These are phyloP conservation scores for Cromileptes altivelis DNA, from an alignment of 2,113 vertebrate species.

Conservation along the genomic window DNA sequence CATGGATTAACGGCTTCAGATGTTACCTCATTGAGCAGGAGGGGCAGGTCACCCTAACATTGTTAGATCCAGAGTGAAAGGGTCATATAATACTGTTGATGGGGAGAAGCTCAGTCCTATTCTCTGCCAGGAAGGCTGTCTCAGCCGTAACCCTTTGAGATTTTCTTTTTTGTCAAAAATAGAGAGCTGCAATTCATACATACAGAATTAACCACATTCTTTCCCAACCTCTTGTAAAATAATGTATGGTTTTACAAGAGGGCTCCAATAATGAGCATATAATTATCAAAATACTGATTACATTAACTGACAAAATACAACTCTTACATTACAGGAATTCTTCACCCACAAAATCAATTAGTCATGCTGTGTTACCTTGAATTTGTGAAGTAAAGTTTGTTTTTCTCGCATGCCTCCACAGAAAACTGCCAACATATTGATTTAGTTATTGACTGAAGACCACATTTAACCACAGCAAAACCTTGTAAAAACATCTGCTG, in stretches of 20 bases:
- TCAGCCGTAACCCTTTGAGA: conserved; percentile 24
- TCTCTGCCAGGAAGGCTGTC: neutral
- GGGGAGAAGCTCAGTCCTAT: conserved; percentile 10
- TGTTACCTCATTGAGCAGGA: conserved; percentile 42
- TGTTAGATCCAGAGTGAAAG: conserved; percentile 12
- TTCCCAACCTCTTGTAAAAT: neutral
- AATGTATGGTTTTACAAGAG: neutral
- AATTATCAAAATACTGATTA: neutral
- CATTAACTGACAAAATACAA: neutral
- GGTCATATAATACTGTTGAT: conserved; percentile 22
- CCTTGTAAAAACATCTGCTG: no score
- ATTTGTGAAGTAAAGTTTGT: no score
- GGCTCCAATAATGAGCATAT: neutral
- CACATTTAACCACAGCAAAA: no score
- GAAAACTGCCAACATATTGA: no score
- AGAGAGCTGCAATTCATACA: conserved; percentile 16
- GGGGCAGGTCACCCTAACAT: conserved; percentile 40
- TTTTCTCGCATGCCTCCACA: no score
- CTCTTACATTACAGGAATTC: no score
- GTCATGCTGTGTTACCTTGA: no score
- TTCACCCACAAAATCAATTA: no score
- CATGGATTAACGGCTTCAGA: conserved; percentile 41
- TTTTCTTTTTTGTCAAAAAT: conserved; percentile 41
- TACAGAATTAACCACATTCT: conserved; percentile 25
- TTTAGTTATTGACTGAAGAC: no score